phyloP scores from a whole-genome alignment of 2,888 invertebrate genomes.

The Tenthredo distinguenda region DNA sequence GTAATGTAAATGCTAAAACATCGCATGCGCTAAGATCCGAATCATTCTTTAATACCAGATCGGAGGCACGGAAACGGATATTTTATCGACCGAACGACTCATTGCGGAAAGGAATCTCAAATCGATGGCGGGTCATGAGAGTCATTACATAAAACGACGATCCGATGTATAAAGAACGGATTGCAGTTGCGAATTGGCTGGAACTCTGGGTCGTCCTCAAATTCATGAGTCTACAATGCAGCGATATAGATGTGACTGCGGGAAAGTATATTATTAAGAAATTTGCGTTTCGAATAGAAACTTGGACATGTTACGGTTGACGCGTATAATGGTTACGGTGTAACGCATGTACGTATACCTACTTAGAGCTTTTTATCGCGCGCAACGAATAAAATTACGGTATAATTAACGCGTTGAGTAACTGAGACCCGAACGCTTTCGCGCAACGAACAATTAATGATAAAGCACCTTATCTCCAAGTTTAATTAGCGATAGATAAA shows the following conservation, averaged over 20 bases:
- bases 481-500: background rate
- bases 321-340: background rate
- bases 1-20: background rate
- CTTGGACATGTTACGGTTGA: background rate
- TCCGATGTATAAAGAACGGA: no score
- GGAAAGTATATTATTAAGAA: slow-evolving; percentile 3
- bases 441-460: background rate
- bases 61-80: no score
- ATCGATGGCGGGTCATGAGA: no score
- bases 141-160: no score
- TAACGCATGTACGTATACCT: background rate
- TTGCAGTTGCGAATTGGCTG: no score
- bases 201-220: background rate
- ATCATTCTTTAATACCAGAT: background rate
- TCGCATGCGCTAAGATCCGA: background rate
- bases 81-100: no score
- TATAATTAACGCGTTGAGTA: slow-evolving; percentile 15
- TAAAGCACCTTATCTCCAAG: background rate
- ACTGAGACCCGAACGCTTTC: background rate
- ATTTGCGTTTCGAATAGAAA: slow-evolving; percentile 14
- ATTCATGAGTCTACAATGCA: background rate
- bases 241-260: background rate
- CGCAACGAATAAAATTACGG: slow-evolving; percentile 18
- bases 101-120: no score
- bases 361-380: background rate